Conservation (phyloP, 2,113 vertebrate genomes). For the Sinosuthora webbiana region DNA sequence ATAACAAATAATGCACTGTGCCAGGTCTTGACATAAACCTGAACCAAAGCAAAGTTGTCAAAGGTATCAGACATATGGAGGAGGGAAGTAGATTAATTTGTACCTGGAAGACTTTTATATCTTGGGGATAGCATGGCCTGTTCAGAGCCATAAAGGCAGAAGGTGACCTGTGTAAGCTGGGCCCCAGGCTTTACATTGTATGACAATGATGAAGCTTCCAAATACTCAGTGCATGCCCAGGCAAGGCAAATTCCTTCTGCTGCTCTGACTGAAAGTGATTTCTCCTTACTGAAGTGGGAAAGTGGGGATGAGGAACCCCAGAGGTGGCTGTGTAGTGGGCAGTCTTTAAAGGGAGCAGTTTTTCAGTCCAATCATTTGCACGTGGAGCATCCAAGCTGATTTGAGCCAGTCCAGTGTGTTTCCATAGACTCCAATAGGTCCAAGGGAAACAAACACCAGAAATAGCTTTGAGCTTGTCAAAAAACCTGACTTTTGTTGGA, state of each 20-base stretch:
- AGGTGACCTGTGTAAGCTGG: not conserved
- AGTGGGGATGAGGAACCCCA: not conserved
- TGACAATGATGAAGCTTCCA: not conserved
- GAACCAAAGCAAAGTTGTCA: not conserved
- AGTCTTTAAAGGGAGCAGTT: not conserved
- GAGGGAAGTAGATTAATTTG: not conserved
- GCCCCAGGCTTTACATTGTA: not conserved
- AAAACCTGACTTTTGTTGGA: not conserved
- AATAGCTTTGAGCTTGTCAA: not conserved
- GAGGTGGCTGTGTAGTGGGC: not conserved
- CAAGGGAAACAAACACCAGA: not conserved
- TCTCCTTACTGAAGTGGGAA: not conserved
- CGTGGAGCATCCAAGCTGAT: not conserved
- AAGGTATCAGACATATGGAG: not conserved
- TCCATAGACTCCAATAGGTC: not conserved
- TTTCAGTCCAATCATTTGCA: fast-evolving
- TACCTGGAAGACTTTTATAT: not conserved
- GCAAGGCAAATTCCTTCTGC: not conserved
- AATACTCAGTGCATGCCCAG: not conserved
- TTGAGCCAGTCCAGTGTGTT: not conserved
- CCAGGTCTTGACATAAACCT: not conserved
- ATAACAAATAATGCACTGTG: not conserved
- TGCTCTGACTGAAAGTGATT: not conserved
- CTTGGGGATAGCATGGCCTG: not conserved
- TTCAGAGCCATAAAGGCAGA: not conserved